Evolutionary conservation across 2,888 invertebrate genomes (phyloP), one percentile per base, ranked within the genome.

Genomic region (Cephonodes hylas): DNA sequence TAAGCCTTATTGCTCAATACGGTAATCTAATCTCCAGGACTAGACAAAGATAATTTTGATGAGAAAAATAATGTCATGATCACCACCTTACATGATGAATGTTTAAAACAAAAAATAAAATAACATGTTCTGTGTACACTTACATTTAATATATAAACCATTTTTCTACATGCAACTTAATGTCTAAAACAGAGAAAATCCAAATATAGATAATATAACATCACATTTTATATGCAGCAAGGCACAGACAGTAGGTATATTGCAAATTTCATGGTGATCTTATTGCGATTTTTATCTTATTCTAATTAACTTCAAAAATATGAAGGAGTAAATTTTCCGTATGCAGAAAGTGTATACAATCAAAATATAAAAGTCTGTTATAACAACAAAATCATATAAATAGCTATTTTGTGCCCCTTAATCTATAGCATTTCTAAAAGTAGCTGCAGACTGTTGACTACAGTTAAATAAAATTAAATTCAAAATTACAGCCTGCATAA

Each of bases 91-190:
- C n/a, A n/a, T n/a, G n/a, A n/a, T n/a, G n/a, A 38, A 38, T 5
- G 13, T 46, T n/a, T n/a, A 5, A 18, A 18, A 31, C 18, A 18
- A 53, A 53, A 53, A n/a, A 6, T 27, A 18, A 27, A 7, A n/a
- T 13, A 38, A n/a, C 15, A 8, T 15, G 18, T 48, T 25, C 48
- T 27, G 27, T 27, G n/a, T 53, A 53, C 8, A 53, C 8, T 15
- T 53, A 8, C 31, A 53, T 31, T 53, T 3, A 53, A 27, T 18
- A 53, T 22, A 27, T 27, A 15, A 53, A 31, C 27, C 7, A 53
- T 1, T 53, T 38, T 69, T 69, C 67, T 70, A 68, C 64, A 68
- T 66, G 68, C 63, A 53, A 53, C 18, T 53, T 53, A 53, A 31
- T 15, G 18, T 53, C 53, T 53, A 57, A 53, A 61, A 57, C 18